These are phyloP conservation scores for Volucella zonaria DNA, from an alignment of 2,888 invertebrate species.

Conservation along the genomic window DNA sequence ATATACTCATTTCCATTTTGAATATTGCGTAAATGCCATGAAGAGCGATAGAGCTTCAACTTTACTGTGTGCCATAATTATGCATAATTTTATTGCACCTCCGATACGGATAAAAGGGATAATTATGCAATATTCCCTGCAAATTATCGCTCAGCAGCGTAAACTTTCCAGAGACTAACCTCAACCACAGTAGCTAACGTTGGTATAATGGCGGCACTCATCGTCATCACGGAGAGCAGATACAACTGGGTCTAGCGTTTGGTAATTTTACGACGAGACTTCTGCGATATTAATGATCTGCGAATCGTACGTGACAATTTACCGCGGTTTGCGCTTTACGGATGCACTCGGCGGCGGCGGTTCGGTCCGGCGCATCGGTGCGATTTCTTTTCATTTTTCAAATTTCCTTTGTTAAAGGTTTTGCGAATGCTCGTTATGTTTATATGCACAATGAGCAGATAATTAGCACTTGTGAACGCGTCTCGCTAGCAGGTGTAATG, in stretches of 20 bases:
- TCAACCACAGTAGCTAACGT: conserved; percentile 29
- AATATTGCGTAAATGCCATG: not conserved
- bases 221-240: conserved; percentile 13
- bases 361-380: too few relatives aligned
- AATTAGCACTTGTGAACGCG: conserved; percentile 65
- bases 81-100: conserved; percentile 4
- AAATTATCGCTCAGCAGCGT: conserved; percentile 15
- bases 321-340: conserved; percentile 47
- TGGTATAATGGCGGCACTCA: conserved; percentile 33
- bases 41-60: not conserved
- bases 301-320: conserved; percentile 71
- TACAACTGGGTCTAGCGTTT: not conserved
- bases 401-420: conserved; percentile 35
- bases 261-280: conserved; percentile 31
- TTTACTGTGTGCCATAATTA: not conserved
- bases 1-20: not conserved
- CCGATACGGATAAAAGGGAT: conserved; percentile 12
- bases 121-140: conserved; percentile 34
- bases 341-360: not conserved
- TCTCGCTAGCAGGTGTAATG: conserved; percentile 58
- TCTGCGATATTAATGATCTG: conserved; percentile 68
- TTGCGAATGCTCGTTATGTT: conserved; percentile 49
- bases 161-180: conserved; percentile 41
- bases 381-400: conserved; percentile 44
- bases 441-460: conserved; percentile 71